Evolutionary conservation across 2,888 invertebrate genomes (phyloP).

Genomic region (Microctonus aethiopoides): DNA sequence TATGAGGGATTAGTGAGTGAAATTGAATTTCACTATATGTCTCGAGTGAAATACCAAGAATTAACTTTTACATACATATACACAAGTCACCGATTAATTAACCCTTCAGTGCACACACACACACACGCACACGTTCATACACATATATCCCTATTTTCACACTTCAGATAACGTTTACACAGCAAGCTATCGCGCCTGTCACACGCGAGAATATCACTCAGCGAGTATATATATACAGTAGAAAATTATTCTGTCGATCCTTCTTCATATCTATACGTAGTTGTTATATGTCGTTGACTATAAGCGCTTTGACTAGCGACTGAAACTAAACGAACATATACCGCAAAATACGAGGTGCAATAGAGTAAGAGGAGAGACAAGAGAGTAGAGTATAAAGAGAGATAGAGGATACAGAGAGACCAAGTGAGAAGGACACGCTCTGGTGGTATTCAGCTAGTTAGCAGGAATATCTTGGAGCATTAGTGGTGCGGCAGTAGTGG

Average conservation of each 20-base stretch:
- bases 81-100: slow-evolving; percentile 6
- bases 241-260: background rate
- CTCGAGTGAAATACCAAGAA: background rate
- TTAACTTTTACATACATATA: background rate
- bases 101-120: too few relatives aligned
- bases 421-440: background rate
- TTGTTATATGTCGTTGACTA: background rate
- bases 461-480: slow-evolving; percentile 23
- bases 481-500: slow-evolving; percentile 16
- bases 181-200: background rate
- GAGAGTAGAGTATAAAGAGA: background rate
- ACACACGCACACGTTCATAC: too few relatives aligned
- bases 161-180: background rate
- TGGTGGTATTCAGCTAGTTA: slow-evolving; percentile 12
- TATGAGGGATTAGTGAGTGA: background rate
- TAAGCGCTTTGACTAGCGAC: background rate
- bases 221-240: background rate
- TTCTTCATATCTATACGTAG: background rate
- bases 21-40: background rate
- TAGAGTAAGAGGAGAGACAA: background rate
- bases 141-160: too few relatives aligned
- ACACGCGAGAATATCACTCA: background rate
- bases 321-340: background rate
- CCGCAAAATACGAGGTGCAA: background rate
- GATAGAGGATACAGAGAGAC: background rate